Conservation (phyloP, 1,140 invertebrate genomes). For the Drosophila subobscura region DNA sequence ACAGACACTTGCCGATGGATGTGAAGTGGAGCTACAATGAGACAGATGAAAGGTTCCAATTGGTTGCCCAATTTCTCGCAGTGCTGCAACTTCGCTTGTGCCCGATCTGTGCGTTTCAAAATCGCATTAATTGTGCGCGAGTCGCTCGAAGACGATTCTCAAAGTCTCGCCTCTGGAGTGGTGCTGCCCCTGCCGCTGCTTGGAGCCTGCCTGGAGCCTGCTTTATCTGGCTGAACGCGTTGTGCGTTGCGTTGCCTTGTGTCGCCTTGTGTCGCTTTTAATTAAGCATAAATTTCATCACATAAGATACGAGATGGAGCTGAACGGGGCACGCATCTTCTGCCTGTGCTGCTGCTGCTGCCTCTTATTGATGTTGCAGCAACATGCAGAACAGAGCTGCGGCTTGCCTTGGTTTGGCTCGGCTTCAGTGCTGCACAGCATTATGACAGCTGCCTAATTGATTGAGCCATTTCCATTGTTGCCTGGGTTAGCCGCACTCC, state of each 20-base stretch:
- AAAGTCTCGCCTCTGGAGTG: conserved; percentile 11
- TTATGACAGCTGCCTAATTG: conserved; percentile 76
- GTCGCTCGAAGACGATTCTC: conserved; percentile 23
- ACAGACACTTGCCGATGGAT: no score
- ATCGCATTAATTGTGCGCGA: conserved; percentile 77
- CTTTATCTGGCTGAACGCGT: conserved; percentile 50
- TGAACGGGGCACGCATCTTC: conserved; percentile 61
- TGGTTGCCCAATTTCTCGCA: background rate
- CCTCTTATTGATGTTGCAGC: conserved; percentile 70
- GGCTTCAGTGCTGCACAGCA: no score
- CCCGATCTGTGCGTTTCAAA: conserved; percentile 80
- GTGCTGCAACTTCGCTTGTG: conserved; percentile 7
- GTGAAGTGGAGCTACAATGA: no score
- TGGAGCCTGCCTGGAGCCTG: background rate
- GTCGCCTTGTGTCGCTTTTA: conserved; percentile 80
- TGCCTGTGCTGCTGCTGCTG: background rate
- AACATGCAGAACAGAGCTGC: conserved; percentile 53
- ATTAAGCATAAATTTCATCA: conserved; percentile 83
- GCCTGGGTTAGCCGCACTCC: conserved; percentile 37
- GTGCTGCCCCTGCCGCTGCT: conserved; percentile 6
- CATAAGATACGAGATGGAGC: conserved; percentile 70
- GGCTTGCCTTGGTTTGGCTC: no score
- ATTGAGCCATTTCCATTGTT: conserved; percentile 67
- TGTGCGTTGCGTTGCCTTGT: conserved; percentile 41
- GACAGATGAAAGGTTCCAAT: no score